Percentiles rank a stretch among this genome's conserved stretches.
Conservation (phyloP, 2,888 invertebrate genomes). For the Ophion costatus region DNA sequence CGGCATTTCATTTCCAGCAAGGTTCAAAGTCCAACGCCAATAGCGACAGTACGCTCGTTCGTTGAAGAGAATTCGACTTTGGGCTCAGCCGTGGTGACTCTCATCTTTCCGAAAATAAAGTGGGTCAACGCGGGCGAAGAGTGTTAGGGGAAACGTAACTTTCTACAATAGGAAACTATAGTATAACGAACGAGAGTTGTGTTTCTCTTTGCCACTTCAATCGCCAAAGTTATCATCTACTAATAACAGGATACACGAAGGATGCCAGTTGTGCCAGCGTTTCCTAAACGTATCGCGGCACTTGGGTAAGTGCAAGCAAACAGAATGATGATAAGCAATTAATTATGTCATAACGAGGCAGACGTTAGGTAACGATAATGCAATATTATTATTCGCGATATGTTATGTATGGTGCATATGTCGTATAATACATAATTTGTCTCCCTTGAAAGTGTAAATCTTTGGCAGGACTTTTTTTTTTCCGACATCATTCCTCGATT, state of each 20-base stretch:
- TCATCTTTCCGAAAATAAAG: conserved; percentile 2
- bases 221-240: conserved; percentile 25
- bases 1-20: background rate
- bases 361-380: background rate
- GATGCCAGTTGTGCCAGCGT: conserved; percentile 6
- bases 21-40: conserved; percentile 1
- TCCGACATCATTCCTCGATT: too few relatives aligned
- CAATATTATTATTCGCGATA: background rate
- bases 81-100: conserved; percentile 18
- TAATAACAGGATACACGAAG: conserved; percentile 16
- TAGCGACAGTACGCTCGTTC: conserved; percentile 3
- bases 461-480: too few relatives aligned
- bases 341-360: background rate
- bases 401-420: background rate
- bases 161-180: conserved; percentile 14
- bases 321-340: background rate
- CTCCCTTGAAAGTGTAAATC: background rate
- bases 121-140: background rate
- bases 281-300: background rate
- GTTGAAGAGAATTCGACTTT: conserved; percentile 6
- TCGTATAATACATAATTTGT: background rate
- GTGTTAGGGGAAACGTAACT: conserved; percentile 16
- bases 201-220: conserved; percentile 37
- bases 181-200: conserved; percentile 30
- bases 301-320: background rate